Percentiles rank a stretch among this genome's conserved stretches.
These are phyloP conservation scores for Chaenodraco wilsoni DNA, from an alignment of 2,797 vertebrate genomes.

Conservation along the genomic window DNA sequence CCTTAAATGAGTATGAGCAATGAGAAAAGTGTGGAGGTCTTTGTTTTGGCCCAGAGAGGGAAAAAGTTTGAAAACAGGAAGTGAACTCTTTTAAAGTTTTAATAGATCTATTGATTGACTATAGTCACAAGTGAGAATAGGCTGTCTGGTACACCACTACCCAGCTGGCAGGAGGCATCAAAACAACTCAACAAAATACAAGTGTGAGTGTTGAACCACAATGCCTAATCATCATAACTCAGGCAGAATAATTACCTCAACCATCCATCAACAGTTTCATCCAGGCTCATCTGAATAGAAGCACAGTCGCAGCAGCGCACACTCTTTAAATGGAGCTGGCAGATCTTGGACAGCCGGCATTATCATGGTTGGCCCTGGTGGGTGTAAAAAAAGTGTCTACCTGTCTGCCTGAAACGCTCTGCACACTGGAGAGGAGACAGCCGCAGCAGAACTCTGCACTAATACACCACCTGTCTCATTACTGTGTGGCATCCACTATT, in stretches of 20 bases:
- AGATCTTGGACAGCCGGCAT: conserved; percentile 49
- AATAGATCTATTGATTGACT: conserved; percentile 34
- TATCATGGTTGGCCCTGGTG: conserved; percentile 33
- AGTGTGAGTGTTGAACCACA: conserved; percentile 40
- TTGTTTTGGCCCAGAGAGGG: not conserved
- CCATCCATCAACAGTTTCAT: conserved; percentile 67
- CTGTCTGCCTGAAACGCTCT: conserved; percentile 28
- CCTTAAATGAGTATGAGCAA: conserved; percentile 2
- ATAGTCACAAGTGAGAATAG: conserved; percentile 29
- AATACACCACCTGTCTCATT: conserved; percentile 53
- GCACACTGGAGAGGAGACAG: conserved; percentile 38
- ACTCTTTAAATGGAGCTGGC: conserved; percentile 43
- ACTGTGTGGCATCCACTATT: conserved; percentile 34
- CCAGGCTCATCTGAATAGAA: conserved; percentile 50
- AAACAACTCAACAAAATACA: conserved; percentile 39
- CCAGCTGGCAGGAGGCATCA: conserved; percentile 48
- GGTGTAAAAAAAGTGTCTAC: conserved; percentile 20
- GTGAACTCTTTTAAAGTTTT: no score
- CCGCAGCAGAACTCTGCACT: conserved; percentile 9
- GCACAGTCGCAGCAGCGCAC: conserved; percentile 19
- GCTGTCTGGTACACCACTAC: conserved; percentile 44
- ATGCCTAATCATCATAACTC: conserved; percentile 57
- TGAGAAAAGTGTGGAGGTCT: not conserved
- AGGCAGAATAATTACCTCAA: conserved; percentile 61
- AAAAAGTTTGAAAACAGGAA: conserved; percentile 13